These are phyloP conservation scores for Percina caprodes DNA, from an alignment of 2,113 vertebrate genomes.

Conservation along the genomic window DNA sequence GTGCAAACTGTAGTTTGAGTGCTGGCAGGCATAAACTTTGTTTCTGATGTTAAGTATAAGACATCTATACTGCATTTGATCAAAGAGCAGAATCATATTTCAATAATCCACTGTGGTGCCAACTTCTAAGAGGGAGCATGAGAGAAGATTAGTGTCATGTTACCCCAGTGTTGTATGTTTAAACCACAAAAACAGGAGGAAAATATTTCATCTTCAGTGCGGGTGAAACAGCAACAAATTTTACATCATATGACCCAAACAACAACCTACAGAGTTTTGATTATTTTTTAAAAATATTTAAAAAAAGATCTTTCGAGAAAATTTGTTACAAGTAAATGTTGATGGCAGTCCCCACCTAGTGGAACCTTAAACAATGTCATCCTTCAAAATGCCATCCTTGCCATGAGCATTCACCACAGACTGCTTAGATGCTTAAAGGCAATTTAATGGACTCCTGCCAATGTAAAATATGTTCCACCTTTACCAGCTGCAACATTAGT, in stretches of 20 bases:
- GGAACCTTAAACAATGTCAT: not conserved
- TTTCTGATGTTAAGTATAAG: constrained; percentile 19
- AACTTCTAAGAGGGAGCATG: constrained; percentile 42
- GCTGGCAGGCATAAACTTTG: constrained; percentile 24
- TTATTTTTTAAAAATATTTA: not conserved
- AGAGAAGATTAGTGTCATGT: constrained; percentile 60
- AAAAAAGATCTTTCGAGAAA: not conserved
- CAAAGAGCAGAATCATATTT: constrained; percentile 57
- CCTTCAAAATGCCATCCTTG: no score
- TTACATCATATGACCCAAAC: not conserved
- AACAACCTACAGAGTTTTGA: not conserved
- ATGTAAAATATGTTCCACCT: not conserved
- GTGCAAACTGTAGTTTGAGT: not conserved
- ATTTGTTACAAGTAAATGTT: not conserved
- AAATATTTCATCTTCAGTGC: not conserved
- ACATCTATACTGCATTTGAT: constrained; percentile 46
- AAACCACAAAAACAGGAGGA: not conserved
- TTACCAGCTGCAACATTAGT: not conserved
- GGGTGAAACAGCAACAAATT: not conserved
- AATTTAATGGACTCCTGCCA: not conserved
- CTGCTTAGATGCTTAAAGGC: not conserved
- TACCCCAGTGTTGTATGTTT: constrained; percentile 20
- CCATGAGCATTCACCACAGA: not conserved
- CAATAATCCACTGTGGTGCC: constrained; percentile 55
- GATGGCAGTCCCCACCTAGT: constrained; percentile 65